Percentiles rank a stretch among this genome's conserved stretches.
Conservation (phyloP, 1,140 invertebrate genomes). For the Ostrea edulis region DNA sequence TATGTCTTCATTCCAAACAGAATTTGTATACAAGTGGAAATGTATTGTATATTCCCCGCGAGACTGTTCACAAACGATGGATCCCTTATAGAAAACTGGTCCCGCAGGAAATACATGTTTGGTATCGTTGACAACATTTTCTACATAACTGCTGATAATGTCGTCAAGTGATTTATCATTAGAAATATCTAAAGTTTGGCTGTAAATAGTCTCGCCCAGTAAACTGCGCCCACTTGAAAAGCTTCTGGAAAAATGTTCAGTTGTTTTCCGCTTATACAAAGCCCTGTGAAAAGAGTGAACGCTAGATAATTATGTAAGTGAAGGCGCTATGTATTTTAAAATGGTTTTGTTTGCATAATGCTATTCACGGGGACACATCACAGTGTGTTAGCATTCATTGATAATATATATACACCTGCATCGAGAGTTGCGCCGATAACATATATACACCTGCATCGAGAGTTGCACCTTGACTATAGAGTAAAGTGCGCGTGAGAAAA, state of each 20-base stretch:
- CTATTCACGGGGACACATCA: no score
- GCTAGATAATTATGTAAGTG: no score
- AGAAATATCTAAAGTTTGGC: neutral
- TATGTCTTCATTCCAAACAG: neutral
- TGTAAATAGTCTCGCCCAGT: neutral
- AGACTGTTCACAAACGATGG: neutral
- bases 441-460: no score
- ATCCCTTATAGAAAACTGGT: neutral
- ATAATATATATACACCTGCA: no score
- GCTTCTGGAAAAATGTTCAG: neutral
- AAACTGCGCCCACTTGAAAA: neutral
- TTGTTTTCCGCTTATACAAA: slow-evolving; percentile 5
- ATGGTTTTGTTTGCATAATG: no score
- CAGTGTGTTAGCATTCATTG: no score
- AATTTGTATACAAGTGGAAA: neutral
- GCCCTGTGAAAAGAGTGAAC: neutral
- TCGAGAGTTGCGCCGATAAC: no score
- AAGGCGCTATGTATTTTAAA: no score
- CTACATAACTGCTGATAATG: neutral
- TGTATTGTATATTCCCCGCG: neutral
- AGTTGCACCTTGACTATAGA: no score
- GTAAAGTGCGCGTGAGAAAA: no score
- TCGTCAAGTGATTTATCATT: neutral
- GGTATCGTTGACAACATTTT: slow-evolving; percentile 2
- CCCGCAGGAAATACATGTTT: neutral